These are phyloP conservation scores for Steinernema carpocapsae DNA, from an alignment of 2,888 invertebrate genomes.

Conservation along the genomic window DNA sequence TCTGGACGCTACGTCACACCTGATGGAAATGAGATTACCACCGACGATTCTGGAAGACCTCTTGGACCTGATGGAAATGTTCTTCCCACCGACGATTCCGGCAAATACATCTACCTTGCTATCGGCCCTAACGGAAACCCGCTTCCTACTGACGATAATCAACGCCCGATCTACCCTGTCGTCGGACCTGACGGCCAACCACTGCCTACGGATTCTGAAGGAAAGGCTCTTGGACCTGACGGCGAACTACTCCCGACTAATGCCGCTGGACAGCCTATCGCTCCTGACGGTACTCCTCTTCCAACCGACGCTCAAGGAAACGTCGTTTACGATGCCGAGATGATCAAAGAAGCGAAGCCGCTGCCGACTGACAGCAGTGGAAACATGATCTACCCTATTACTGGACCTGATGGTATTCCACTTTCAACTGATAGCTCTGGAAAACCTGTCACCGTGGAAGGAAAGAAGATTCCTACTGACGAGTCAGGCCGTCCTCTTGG, in stretches of 20 bases:
- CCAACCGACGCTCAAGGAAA: conserved; percentile 46
- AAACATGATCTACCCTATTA: conserved; percentile 45
- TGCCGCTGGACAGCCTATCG: conserved; percentile 32
- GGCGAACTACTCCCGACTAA: conserved; percentile 7
- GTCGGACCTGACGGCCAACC: conserved; percentile 35
- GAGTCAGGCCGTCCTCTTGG: conserved; percentile 44
- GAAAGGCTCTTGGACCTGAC: conserved; percentile 45
- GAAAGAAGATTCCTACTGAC: conserved; percentile 46
- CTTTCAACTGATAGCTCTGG: conserved; percentile 45
- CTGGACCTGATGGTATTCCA: conserved; percentile 39
- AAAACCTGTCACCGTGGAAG: conserved; percentile 36
- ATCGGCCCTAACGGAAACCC: conserved; percentile 47
- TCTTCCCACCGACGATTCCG: conserved; percentile 41
- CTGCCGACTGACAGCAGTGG: conserved; percentile 49
- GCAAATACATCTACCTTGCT: conserved; percentile 46
- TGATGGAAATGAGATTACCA: conserved; percentile 40
- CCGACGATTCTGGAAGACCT: conserved; percentile 43
- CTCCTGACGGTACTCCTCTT: conserved; percentile 45
- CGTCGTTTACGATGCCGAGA: background rate
- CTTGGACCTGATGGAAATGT: conserved; percentile 51
- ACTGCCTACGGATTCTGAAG: conserved; percentile 44
- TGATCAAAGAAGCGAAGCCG: conserved; percentile 7
- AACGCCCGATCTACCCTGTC: conserved; percentile 35
- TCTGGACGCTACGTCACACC: conserved; percentile 40
- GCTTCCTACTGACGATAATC: conserved; percentile 41